Evolutionary conservation across 2,113 vertebrate species (phyloP), one percentile per base, ranked within the genome.

Genomic region (Struthidea cinerea): DNA sequence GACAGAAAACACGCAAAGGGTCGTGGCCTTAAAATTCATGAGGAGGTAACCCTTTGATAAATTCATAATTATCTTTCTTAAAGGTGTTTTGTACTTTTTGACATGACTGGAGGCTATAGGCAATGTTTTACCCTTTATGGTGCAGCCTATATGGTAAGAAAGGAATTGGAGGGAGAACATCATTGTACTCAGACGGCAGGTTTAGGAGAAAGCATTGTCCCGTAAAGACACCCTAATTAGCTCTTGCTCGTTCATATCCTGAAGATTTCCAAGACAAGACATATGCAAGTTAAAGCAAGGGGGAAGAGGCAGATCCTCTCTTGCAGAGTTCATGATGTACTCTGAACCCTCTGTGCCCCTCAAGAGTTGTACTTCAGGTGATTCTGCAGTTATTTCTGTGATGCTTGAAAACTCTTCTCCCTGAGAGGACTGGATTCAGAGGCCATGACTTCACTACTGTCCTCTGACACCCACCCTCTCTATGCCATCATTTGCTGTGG

Each of bases 1-100:
- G 98, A 98, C 94, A 97, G 98, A 96, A 94, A 95, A 74, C 97
- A 98, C 0, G 88, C 97, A 12, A 98, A 97, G 19, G 71, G 76
- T 89, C 50, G 30, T 88, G 98, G 97, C 28, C 97, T 98, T 41
- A 93, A 96, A 19, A 17, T 98, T 61, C 83, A 97, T 1, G 89
- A 98, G 35, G 98, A 98, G 98, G 98, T 98, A 97, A 97, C 9
- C 2, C 19, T 67, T 39, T 30, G 28, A 63, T 84, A 71, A 92
- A 75, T 64, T 92, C 16, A 6, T 37, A 41, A 53, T 50, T 49
- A 19, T 41, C 19, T 90, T 76, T 71, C 4, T 74, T 89, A 37
- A 65, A 87, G 7, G 3, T 75, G 33, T 70, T 82, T 56, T 55
- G 5, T 83, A 46, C 16, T 60, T 71, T 73, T 55, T 85, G 18